Conservation (phyloP, 2,888 invertebrate species). For the Theretra japonica region DNA sequence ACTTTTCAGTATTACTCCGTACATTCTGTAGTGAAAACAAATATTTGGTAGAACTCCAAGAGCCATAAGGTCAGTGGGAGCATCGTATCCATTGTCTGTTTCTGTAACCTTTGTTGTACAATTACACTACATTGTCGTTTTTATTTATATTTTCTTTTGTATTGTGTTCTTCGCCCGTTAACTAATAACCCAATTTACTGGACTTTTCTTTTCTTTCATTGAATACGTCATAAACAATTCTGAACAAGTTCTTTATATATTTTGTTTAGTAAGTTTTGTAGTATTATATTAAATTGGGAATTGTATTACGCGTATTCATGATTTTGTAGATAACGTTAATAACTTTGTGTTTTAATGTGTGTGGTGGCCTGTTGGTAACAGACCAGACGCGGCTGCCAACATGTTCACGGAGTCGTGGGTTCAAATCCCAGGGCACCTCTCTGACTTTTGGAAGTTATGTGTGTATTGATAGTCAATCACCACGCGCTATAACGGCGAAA, state of each 20-base stretch:
- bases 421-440: no score
- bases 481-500: no score
- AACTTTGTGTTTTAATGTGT: no score
- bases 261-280: neutral
- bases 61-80: neutral
- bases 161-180: neutral
- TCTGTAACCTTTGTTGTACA: neutral
- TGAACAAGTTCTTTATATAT: neutral
- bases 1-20: neutral
- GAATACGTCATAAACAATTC: neutral
- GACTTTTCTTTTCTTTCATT: neutral
- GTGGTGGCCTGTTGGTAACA: no score
- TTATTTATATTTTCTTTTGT: slow-evolving; percentile 10
- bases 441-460: no score
- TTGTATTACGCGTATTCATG: no score
- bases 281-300: neutral
- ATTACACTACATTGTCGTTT: neutral
- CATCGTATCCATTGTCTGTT: neutral
- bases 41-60: neutral
- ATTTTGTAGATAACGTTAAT: no score
- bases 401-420: no score
- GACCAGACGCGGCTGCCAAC: no score
- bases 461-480: no score
- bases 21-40: slow-evolving; percentile 3
- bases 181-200: slow-evolving; percentile 8